Conservation (phyloP, 2,797 vertebrate genomes). For the Typhlichthys eigenmanni region DNA sequence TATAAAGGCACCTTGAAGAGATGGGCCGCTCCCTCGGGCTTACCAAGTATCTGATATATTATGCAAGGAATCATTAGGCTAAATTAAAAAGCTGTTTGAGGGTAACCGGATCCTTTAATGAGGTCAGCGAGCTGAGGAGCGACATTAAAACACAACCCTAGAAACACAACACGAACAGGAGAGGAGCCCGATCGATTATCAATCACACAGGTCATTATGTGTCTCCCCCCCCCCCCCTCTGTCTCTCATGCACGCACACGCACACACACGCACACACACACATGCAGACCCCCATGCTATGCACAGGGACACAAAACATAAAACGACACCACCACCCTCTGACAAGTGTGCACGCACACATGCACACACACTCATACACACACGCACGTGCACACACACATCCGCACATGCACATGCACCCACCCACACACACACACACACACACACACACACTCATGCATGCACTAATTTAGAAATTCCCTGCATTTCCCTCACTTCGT, state of each 20-base stretch:
- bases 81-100: conserved; percentile 89
- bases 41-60: conserved; percentile 82
- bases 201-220: conserved; percentile 81
- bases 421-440: conserved; percentile 6
- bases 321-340: neutral
- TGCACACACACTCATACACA: conserved; percentile 12
- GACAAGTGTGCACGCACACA: neutral
- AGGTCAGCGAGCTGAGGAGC: conserved; percentile 77
- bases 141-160: conserved; percentile 82
- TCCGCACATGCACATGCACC: neutral
- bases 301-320: too few relatives aligned
- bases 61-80: conserved; percentile 86
- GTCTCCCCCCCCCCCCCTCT: conserved; percentile 37
- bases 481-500: conserved; percentile 46
- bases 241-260: neutral
- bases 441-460: conserved; percentile 25
- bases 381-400: conserved; percentile 3
- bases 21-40: conserved; percentile 71
- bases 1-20: conserved; percentile 86
- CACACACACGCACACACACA: conserved; percentile 3
- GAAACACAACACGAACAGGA: conserved; percentile 78
- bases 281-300: neutral
- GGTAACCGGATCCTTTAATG: conserved; percentile 86
- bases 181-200: conserved; percentile 81
- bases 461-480: conserved; percentile 46